These are phyloP conservation scores for Hypsopygia costalis DNA, from an alignment of 2,888 invertebrate species.

Conservation along the genomic window DNA sequence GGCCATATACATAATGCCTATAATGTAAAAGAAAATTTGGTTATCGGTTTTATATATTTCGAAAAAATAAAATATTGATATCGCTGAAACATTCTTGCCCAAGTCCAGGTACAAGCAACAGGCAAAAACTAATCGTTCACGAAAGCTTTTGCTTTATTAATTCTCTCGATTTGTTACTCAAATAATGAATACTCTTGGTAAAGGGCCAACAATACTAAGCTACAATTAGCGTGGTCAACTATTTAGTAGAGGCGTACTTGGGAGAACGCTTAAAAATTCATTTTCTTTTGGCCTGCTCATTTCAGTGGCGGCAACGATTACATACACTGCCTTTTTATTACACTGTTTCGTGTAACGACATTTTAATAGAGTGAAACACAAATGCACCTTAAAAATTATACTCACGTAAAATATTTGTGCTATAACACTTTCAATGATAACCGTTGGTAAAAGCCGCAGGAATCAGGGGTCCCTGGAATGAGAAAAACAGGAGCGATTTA, in stretches of 20 bases:
- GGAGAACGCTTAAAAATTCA: too few relatives aligned
- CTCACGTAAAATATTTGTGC: conserved; percentile 79
- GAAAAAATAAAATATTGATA: too few relatives aligned
- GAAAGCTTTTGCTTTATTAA: conserved; percentile 8
- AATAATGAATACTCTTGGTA: background rate
- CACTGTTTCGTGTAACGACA: conserved; percentile 47
- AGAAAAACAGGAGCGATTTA: conserved; percentile 30
- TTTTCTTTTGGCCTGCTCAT: conserved; percentile 36
- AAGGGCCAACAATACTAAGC: conserved; percentile 9
- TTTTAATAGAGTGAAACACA: conserved; percentile 56
- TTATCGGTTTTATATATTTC: too few relatives aligned
- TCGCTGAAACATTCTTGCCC: too few relatives aligned
- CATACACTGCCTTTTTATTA: conserved; percentile 48
- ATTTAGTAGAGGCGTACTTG: conserved; percentile 10
- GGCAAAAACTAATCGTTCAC: too few relatives aligned
- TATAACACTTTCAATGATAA: conserved; percentile 91
- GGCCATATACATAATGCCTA: too few relatives aligned
- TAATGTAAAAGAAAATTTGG: too few relatives aligned
- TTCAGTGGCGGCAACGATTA: conserved; percentile 45
- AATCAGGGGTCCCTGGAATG: conserved; percentile 96
- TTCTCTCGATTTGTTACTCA: conserved; percentile 7
- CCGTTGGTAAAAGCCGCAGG: conserved; percentile 99
- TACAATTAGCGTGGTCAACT: conserved; percentile 21
- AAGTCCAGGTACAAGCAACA: too few relatives aligned
- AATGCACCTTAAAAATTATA: conserved; percentile 56